phyloP scores from a whole-genome alignment of 1,140 invertebrate species.

The Caerostris extrusa region DNA sequence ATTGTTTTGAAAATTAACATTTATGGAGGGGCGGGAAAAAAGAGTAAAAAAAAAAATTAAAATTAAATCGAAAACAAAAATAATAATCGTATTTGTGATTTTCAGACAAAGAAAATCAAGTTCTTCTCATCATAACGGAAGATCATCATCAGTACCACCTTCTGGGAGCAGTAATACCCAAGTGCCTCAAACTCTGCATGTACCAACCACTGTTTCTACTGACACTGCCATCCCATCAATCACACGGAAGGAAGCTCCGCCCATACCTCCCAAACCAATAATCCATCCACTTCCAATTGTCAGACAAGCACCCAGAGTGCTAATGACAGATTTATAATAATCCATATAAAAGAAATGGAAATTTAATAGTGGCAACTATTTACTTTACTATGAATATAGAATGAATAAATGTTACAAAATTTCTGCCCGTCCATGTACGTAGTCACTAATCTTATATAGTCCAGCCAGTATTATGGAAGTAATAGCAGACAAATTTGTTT shows the following conservation, averaged over 20 bases:
- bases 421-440: too few species aligned
- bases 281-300: background rate
- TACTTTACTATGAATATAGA: background rate
- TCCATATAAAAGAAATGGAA: too few species aligned
- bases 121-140: slow-evolving; percentile 50
- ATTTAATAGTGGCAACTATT: background rate
- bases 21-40: too few species aligned
- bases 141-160: background rate
- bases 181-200: slow-evolving; percentile 64
- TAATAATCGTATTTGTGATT: background rate
- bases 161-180: background rate
- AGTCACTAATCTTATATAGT: too few species aligned
- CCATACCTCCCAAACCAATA: background rate
- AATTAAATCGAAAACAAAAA: too few species aligned
- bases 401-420: background rate
- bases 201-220: slow-evolving; percentile 40
- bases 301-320: slow-evolving; percentile 68
- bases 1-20: too few species aligned
- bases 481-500: too few species aligned
- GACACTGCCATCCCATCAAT: slow-evolving; percentile 44
- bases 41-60: too few species aligned
- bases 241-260: background rate
- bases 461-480: too few species aligned
- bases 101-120: slow-evolving; percentile 72
- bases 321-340: slow-evolving; percentile 71